Percentiles rank a stretch among this genome's conserved stretches.
Conservation (phyloP, 2,888 invertebrate species). For the Hetaerina titia region DNA sequence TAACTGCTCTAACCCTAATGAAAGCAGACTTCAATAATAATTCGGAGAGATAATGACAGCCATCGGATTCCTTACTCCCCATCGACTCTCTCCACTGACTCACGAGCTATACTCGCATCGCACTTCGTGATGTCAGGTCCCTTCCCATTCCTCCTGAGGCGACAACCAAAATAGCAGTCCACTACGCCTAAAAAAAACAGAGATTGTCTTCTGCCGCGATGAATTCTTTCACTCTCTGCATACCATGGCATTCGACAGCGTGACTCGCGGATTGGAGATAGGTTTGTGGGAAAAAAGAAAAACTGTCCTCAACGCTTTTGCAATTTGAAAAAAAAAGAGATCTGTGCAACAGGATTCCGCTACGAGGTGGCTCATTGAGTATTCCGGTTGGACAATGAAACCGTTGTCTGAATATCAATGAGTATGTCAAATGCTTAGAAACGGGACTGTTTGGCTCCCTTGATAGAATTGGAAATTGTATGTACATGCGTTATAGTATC, state of each 20-base stretch:
- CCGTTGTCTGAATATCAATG: background rate
- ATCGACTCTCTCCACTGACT: background rate
- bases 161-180: slow-evolving; percentile 16
- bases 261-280: background rate
- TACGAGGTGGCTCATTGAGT: background rate
- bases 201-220: background rate
- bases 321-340: background rate
- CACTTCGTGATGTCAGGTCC: background rate
- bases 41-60: no score
- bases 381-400: background rate
- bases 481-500: background rate
- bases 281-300: background rate
- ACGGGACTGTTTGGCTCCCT: background rate
- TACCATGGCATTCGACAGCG: background rate
- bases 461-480: background rate
- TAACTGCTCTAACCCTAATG: no score
- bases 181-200: background rate
- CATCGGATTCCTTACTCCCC: no score
- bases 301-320: background rate
- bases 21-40: no score
- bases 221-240: background rate
- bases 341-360: background rate
- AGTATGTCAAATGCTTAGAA: background rate
- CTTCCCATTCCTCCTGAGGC: background rate
- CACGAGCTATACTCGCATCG: background rate